phyloP scores from a whole-genome alignment of 2,888 invertebrate species.

The Byasa hedistus region DNA sequence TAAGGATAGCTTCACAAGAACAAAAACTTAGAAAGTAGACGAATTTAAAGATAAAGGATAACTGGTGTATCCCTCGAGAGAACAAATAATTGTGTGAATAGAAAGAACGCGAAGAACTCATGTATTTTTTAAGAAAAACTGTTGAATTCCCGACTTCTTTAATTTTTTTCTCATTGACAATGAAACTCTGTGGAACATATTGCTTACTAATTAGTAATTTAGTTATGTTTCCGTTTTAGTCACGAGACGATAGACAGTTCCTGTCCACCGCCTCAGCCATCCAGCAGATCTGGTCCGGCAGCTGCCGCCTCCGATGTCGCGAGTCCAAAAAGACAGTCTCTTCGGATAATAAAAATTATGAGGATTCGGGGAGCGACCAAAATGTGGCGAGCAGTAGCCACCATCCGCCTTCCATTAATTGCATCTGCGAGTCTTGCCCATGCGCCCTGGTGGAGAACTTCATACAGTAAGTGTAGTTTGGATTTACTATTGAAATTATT shows the following conservation, averaged over 20 bases:
- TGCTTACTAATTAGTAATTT: too few species aligned
- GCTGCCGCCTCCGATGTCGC: slow-evolving; percentile 48
- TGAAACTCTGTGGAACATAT: too few species aligned
- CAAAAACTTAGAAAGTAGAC: too few species aligned
- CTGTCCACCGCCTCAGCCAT: slow-evolving; percentile 46
- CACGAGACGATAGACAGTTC: slow-evolving; percentile 39
- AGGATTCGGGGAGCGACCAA: slow-evolving; percentile 6
- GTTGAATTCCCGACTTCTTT: too few species aligned
- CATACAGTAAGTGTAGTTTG: slow-evolving; percentile 38
- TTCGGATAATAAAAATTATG: slow-evolving; percentile 11
- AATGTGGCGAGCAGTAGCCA: slow-evolving; percentile 12
- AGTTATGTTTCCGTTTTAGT: slow-evolving; percentile 35
- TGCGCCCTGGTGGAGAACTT: slow-evolving; percentile 47
- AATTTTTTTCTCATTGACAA: too few species aligned
- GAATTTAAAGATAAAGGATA: too few species aligned
- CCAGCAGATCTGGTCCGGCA: slow-evolving; percentile 52
- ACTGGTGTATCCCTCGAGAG: too few species aligned
- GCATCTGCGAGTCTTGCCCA: slow-evolving; percentile 52
- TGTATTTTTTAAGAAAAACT: too few species aligned
- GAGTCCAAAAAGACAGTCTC: slow-evolving; percentile 35
- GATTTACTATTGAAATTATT: too few species aligned
- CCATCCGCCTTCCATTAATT: slow-evolving; percentile 33
- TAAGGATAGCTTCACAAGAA: too few species aligned
- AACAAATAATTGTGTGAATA: too few species aligned
- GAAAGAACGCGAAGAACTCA: too few species aligned